Evolutionary conservation across 2,888 invertebrate species (phyloP).

Genomic region (Ommatoiulus sabulosus): DNA sequence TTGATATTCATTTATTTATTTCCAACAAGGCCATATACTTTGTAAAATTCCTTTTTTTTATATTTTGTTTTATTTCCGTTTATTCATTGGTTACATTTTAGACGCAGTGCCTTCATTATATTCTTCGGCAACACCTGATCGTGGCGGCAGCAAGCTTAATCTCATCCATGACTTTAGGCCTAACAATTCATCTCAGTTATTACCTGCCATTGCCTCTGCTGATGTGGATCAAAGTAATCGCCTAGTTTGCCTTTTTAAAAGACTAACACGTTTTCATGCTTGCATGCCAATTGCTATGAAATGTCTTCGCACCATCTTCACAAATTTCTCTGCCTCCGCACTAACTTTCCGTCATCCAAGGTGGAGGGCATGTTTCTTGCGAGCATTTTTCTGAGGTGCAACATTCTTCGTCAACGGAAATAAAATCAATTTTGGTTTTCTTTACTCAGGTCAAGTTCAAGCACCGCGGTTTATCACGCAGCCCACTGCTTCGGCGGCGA

Average conservation of each 20-base stretch:
- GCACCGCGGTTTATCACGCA: constrained; percentile 89
- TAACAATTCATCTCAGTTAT: constrained; percentile 45
- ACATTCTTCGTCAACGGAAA: not conserved
- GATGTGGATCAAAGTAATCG: constrained; percentile 41
- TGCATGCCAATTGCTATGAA: constrained; percentile 19
- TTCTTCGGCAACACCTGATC: constrained; percentile 15
- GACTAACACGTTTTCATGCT: constrained; percentile 31
- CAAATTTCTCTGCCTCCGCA: constrained; percentile 1
- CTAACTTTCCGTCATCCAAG: constrained; percentile 31
- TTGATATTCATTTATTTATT: not conserved
- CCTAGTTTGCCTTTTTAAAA: not conserved
- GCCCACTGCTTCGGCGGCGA: constrained; percentile 82
- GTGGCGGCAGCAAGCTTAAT: constrained; percentile 33
- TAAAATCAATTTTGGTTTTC: not conserved
- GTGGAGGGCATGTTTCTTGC: not conserved
- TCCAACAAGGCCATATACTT: not conserved
- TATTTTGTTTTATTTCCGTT: not conserved
- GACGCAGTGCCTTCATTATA: constrained; percentile 16
- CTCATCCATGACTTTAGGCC: constrained; percentile 43
- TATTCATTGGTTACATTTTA: constrained; percentile 11
- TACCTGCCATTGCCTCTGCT: constrained; percentile 36
- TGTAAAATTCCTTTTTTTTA: not conserved
- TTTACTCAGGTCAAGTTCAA: constrained; percentile 68
- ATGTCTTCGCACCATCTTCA: constrained; percentile 9
- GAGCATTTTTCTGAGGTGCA: not conserved